A percentile compares a stretch with the other conserved stretches of the same genome.
These are phyloP conservation scores for Ditula angustiorana DNA, from an alignment of 2,888 invertebrate species.

Conservation along the genomic window DNA sequence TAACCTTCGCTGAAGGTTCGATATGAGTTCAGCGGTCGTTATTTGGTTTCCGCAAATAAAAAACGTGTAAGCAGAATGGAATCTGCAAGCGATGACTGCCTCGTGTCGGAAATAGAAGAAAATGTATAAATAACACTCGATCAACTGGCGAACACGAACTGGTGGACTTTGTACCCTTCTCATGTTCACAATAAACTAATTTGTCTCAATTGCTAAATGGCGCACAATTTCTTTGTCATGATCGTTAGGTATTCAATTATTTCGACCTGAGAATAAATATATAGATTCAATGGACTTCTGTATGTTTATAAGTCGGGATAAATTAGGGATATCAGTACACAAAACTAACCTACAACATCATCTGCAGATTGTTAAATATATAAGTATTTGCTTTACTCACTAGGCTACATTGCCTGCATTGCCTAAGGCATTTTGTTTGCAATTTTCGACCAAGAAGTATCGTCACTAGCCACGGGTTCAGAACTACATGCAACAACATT, in stretches of 20 bases:
- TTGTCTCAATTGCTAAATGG: slow-evolving; percentile 49
- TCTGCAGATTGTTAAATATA: no score
- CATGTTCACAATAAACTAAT: slow-evolving; percentile 55
- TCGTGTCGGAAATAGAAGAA: slow-evolving; percentile 46
- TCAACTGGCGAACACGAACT: slow-evolving; percentile 48
- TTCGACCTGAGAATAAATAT: background rate
- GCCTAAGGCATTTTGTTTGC: no score
- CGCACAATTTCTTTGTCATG: slow-evolving; percentile 41
- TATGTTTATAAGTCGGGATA: background rate
- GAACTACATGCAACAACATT: background rate
- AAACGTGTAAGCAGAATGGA: slow-evolving; percentile 35
- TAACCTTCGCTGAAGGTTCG: slow-evolving; percentile 49
- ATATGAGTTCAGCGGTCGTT: slow-evolving; percentile 37
- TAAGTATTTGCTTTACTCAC: no score
- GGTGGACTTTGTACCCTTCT: slow-evolving; percentile 60
- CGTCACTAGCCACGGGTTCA: background rate
- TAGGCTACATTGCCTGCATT: no score
- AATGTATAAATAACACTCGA: slow-evolving; percentile 53
- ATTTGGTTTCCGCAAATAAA: slow-evolving; percentile 42
- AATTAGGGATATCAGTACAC: no score
- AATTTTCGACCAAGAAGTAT: background rate
- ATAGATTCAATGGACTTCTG: background rate
- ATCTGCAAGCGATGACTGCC: slow-evolving; percentile 36
- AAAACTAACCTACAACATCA: no score
- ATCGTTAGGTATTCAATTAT: slow-evolving; percentile 28